phyloP scores from a whole-genome alignment of 1,140 invertebrate genomes.

The Arctopsyche grandis region DNA sequence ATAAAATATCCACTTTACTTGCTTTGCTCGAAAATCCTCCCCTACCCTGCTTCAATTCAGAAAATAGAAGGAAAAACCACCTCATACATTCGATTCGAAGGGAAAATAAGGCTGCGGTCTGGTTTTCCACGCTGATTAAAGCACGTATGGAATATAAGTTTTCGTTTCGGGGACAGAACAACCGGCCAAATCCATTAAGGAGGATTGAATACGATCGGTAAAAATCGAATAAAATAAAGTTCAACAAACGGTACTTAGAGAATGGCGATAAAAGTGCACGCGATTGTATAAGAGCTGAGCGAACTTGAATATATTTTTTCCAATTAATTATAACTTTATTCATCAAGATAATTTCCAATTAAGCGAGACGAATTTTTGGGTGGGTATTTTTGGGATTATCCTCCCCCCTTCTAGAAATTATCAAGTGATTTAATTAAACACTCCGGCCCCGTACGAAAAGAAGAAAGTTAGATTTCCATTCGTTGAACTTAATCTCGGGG shows the following conservation, averaged over 20 bases:
- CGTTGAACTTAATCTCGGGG: conserved; percentile 36
- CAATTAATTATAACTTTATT: conserved; percentile 39
- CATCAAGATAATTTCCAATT: conserved; percentile 39
- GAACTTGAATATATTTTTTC: conserved; percentile 25
- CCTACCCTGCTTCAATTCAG: background rate
- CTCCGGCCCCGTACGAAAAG: conserved; percentile 33
- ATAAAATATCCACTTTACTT: conserved; percentile 33
- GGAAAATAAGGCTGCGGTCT: conserved; percentile 41
- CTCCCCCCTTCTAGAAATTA: conserved; percentile 21
- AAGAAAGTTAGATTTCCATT: conserved; percentile 36
- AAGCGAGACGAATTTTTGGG: conserved; percentile 35
- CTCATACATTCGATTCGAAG: conserved; percentile 7
- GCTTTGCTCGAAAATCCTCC: background rate
- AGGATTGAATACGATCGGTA: conserved; percentile 50
- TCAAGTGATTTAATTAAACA: conserved; percentile 46
- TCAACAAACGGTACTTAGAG: too few species aligned
- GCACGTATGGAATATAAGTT: conserved; percentile 54
- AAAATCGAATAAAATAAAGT: background rate
- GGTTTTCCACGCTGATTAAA: conserved; percentile 50
- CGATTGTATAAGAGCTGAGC: too few species aligned
- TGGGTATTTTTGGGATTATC: conserved; percentile 34
- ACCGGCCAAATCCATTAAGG: conserved; percentile 47
- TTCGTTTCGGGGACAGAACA: conserved; percentile 46
- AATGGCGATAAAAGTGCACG: too few species aligned
- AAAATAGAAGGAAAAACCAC: conserved; percentile 26